Evolutionary conservation across 2,113 vertebrate species (phyloP), one percentile per base, ranked within the genome.

Genomic region (Daphoenositta chrysoptera): DNA sequence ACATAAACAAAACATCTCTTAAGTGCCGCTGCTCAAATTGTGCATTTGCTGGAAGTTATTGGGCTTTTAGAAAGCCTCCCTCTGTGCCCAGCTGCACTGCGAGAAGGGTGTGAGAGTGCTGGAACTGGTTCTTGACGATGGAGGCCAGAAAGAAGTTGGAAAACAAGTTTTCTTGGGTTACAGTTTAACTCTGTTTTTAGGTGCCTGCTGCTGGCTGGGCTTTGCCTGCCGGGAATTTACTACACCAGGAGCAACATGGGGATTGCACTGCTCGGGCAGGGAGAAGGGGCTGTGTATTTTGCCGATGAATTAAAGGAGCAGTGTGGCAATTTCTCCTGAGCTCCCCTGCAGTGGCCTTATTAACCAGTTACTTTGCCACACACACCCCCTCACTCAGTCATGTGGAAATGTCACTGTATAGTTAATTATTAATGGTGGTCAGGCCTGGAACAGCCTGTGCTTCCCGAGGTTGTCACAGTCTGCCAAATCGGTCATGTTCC

Each of bases 351-450:
- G 64, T 35, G 64, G 35, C 66, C 56, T 63, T 63, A 16, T 33
- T 54, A 37, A 42, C n/a, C 27, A 24, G 31, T 61, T 31, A 4
- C 68, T 83, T 11, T 53, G n/a, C 56, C 64, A 11, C 10, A 7
- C 54, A 3, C 1, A 8, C 5, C 5, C 4, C 26, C 7, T 54
- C 11, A 2, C 33, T 48, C 66, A 24, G 51, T 54, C 44, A 39
- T 39, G 71, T 92, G 83, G 92, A 96, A 95, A 93, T 68, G 71
- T 78, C 64, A 19, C 19, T 51, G 65, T 70, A 14, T 4, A 58
- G 96, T 97, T 97, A 97, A 97, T 96, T 68, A 97, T 96, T 97
- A 87, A 95, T 80, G 66, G 50, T 66, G 77, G 15, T 39, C 66
- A 89, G 65, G 80, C 64, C 64, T 79, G 79, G 91, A 94, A 92